Percentiles rank a stretch among this genome's conserved stretches.
phyloP scores from a whole-genome alignment of 2,797 vertebrate species.

The Manis javanica region DNA sequence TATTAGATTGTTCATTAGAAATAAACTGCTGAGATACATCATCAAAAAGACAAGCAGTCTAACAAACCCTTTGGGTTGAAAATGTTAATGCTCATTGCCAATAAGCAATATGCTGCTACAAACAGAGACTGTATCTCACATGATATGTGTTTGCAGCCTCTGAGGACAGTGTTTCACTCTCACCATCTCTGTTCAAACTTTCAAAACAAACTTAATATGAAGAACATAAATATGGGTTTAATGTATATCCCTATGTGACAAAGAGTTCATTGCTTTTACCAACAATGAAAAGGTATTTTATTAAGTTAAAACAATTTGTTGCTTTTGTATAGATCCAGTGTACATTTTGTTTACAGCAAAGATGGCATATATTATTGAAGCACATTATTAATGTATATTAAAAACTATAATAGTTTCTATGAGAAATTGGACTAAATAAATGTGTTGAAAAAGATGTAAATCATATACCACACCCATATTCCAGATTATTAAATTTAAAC shows the following conservation, averaged over 20 bases:
- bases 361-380: background rate
- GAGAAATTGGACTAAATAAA: background rate
- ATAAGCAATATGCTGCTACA: background rate
- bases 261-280: background rate
- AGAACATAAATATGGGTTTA: background rate
- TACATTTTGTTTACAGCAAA: slow-evolving; percentile 28
- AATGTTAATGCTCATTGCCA: background rate
- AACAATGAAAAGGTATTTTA: slow-evolving; percentile 38
- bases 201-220: slow-evolving; percentile 68
- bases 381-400: background rate
- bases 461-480: slow-evolving; percentile 57
- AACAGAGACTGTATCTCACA: background rate
- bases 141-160: background rate
- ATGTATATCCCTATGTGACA: background rate
- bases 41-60: background rate
- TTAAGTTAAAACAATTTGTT: background rate
- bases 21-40: background rate
- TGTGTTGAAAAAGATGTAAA: background rate
- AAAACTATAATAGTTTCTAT: background rate
- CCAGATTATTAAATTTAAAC: slow-evolving; percentile 57
- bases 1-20: background rate
- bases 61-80: background rate
- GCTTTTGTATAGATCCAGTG: background rate
- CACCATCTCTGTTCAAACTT: slow-evolving; percentile 76
- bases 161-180: background rate